Base-by-base conservation (phyloP, 2,797 vertebrate species). In the Leptatherina wallacei region DNA sequence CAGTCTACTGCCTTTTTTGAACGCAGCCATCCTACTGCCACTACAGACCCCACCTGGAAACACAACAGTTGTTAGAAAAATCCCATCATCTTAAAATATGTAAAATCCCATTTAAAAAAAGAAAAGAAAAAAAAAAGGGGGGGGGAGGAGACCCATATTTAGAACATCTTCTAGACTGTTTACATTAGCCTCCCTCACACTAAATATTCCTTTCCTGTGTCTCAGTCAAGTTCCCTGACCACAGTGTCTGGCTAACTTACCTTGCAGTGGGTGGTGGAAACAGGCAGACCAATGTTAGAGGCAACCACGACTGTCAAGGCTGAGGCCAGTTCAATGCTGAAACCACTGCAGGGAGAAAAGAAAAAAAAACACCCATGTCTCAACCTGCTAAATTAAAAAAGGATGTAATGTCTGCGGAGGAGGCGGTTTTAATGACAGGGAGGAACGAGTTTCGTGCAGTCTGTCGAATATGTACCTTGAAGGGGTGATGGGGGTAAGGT, bases 191-290 rank as follows among this genome's bases (percentile, higher is more conserved):
- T 63, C 59, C 60, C 33, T 63, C 77, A 74, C 61, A 77, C 77
- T 61, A 73, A 88, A 88, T 58, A 20, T 11, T 36, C 62, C 57
- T 57, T 35, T 62, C 33, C 80, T 27, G 2, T 60, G 67, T 71
- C 79, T 77, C 47, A 40, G 83, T 84, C 65, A 52, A 44, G 55
- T 57, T 81, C 44, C 59, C 69, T 62, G 69, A 86, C 86, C 86
- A 59, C 83, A 85, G 75, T 52, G 75, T 88, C 68, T 85, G 81
- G 52, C 54, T 59, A 62, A 63, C 81, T 93, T 94, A 99, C 98
- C 96, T 99, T 99, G 93, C 98, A 99, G 89, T 99, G 98, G 20
- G 98, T 99, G 3, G 98, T 99, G 87, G 98, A 99, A 86, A 99
- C 96, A 69, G 98, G 98, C 85, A 99, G 95, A 38, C 98, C 97